phyloP scores from a whole-genome alignment of 37 sponge, comb jelly and placozoan species.

The Petrosia ficiformis region DNA sequence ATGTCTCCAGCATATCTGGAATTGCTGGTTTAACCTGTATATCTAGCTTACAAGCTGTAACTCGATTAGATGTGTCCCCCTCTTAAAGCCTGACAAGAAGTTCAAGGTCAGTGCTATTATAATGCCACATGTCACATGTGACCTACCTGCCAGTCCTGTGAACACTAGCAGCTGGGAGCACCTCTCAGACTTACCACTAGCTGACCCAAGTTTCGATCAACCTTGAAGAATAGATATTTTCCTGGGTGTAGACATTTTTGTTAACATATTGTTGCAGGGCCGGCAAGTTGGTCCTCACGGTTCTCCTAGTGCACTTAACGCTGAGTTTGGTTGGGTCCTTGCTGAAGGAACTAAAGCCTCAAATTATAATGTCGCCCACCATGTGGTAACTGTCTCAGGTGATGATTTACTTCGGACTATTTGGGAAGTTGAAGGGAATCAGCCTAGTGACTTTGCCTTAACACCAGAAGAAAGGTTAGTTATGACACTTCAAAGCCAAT shows the following conservation, averaged over 20 bases:
- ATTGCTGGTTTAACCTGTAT: not conserved
- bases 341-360: no score
- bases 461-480: slow-evolving; percentile 1
- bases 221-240: not conserved
- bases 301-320: not conserved
- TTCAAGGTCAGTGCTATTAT: not conserved
- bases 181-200: no score
- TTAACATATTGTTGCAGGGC: no score
- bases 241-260: not conserved
- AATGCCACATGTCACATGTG: not conserved
- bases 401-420: not conserved
- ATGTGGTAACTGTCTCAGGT: not conserved
- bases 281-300: not conserved
- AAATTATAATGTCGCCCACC: no score
- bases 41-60: not conserved
- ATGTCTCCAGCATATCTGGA: not conserved
- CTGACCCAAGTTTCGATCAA: not conserved
- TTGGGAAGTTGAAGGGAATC: not conserved
- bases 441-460: not conserved
- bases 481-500: not conserved
- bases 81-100: no score
- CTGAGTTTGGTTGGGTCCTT: not conserved
- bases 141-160: not conserved
- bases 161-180: not conserved
- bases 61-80: not conserved